Evolutionary conservation across 1,140 invertebrate species (phyloP).

Genomic region (Stenopsyche tienmushanensis): DNA sequence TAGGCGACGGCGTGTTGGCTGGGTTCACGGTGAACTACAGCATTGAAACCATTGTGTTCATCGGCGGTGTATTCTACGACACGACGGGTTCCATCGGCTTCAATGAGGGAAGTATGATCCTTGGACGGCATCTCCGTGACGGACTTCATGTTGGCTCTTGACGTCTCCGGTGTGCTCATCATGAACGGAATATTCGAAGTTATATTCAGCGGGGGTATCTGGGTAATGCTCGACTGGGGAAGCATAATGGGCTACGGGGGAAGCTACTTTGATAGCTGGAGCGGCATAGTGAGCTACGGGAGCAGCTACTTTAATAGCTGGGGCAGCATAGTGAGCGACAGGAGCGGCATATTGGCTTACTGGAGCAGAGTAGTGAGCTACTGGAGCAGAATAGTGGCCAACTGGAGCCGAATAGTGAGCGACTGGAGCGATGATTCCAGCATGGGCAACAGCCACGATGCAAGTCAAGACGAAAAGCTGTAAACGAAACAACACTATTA

Average conservation of each 20-base stretch:
- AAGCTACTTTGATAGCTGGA: conserved; percentile 33
- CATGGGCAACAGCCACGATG: conserved; percentile 22
- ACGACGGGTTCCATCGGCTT: conserved; percentile 68
- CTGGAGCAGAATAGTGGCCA: no score
- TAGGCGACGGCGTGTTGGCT: conserved; percentile 46
- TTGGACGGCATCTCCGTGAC: conserved; percentile 61
- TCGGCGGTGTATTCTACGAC: conserved; percentile 74
- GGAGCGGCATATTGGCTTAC: conserved; percentile 43
- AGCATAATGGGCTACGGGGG: conserved; percentile 38
- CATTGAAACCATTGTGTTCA: conserved; percentile 70
- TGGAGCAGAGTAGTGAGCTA: conserved; percentile 44
- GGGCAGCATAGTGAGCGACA: conserved; percentile 34
- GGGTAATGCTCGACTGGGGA: conserved; percentile 25
- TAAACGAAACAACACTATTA: conserved; percentile 9
- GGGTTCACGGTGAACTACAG: conserved; percentile 61
- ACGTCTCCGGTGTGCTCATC: conserved; percentile 61
- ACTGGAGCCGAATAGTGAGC: not conserved
- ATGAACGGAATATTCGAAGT: conserved; percentile 57
- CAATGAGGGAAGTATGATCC: conserved; percentile 61
- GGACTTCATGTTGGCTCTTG: conserved; percentile 61
- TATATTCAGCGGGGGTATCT: conserved; percentile 53
- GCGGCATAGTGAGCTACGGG: conserved; percentile 32
- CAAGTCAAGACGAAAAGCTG: conserved; percentile 24
- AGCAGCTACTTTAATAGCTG: conserved; percentile 38
- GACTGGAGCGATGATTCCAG: conserved; percentile 33